Conservation (phyloP, 2,888 invertebrate genomes). For the Hololepta plana region DNA sequence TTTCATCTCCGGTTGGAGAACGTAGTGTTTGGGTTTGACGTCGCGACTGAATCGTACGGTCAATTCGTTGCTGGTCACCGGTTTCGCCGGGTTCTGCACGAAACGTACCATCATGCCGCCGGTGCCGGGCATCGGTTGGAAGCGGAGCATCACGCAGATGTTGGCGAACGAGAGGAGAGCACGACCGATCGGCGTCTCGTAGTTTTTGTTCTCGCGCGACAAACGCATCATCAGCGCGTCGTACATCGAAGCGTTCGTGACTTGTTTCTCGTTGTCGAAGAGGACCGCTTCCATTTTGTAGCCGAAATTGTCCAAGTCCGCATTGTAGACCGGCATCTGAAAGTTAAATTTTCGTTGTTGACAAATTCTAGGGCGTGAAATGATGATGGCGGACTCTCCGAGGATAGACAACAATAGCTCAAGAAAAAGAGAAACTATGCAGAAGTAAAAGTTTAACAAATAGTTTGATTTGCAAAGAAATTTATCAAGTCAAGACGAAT, state of each 20-base stretch:
- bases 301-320: conserved; percentile 5
- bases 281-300: conserved; percentile 2
- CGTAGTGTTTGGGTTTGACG: conserved; percentile 9
- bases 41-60: conserved; percentile 16
- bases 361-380: too few relatives aligned
- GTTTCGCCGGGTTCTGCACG: conserved; percentile 13
- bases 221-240: neutral
- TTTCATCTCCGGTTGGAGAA: conserved; percentile 13
- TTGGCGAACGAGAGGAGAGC: conserved; percentile 6
- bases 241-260: conserved; percentile 8
- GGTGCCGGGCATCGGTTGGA: conserved; percentile 10
- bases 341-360: too few relatives aligned
- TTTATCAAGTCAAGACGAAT: too few relatives aligned
- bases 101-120: conserved; percentile 10
- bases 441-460: too few relatives aligned
- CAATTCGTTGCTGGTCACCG: conserved; percentile 18
- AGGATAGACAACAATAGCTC: too few relatives aligned
- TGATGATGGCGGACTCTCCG: too few relatives aligned
- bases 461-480: too few relatives aligned
- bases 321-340: conserved; percentile 10
- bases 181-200: conserved; percentile 8
- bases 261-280: conserved; percentile 12
- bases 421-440: too few relatives aligned
- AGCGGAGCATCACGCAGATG: too few relatives aligned
- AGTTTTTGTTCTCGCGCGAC: conserved; percentile 7